These are phyloP conservation scores for Microchrysa polita DNA, from an alignment of 2,888 invertebrate species.

Conservation along the genomic window DNA sequence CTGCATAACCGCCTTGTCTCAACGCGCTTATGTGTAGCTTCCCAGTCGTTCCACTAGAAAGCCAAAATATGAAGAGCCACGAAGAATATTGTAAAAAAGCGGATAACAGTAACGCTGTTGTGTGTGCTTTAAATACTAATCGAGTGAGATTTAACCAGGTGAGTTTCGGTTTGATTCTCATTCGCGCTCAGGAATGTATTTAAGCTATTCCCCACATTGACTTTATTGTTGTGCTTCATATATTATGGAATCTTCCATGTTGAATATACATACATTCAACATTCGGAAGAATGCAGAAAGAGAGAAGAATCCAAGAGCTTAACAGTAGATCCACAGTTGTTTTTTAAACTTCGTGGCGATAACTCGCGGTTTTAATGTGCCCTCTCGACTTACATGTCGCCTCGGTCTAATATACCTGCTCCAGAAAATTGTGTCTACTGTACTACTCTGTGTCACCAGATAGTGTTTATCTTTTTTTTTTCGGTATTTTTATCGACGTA, in stretches of 20 bases:
- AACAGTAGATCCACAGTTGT: slow-evolving; percentile 44
- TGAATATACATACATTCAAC: slow-evolving; percentile 33
- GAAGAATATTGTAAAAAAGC: background rate
- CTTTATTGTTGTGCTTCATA: slow-evolving; percentile 30
- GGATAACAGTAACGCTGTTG: slow-evolving; percentile 39
- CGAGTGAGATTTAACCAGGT: slow-evolving; percentile 39
- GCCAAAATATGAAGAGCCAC: background rate
- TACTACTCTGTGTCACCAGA: slow-evolving; percentile 15
- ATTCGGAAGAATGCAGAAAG: slow-evolving; percentile 26
- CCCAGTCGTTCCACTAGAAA: slow-evolving; percentile 1
- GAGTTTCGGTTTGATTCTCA: slow-evolving; percentile 21
- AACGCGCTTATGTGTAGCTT: too few species aligned
- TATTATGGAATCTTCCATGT: slow-evolving; percentile 3
- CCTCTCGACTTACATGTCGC: too few species aligned
- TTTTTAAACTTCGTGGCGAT: slow-evolving; percentile 38
- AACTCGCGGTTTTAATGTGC: slow-evolving; percentile 32
- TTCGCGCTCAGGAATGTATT: slow-evolving; percentile 41
- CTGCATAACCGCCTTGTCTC: too few species aligned
- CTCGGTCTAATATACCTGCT: slow-evolving; percentile 1
- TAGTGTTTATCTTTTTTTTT: background rate
- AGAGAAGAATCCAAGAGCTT: slow-evolving; percentile 31
- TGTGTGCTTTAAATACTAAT: slow-evolving; percentile 40
- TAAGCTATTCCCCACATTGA: slow-evolving; percentile 38
- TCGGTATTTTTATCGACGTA: background rate
- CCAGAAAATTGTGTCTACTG: background rate